Evolutionary conservation across 2,888 invertebrate species (phyloP).

Genomic region (Melanchra persicariae): DNA sequence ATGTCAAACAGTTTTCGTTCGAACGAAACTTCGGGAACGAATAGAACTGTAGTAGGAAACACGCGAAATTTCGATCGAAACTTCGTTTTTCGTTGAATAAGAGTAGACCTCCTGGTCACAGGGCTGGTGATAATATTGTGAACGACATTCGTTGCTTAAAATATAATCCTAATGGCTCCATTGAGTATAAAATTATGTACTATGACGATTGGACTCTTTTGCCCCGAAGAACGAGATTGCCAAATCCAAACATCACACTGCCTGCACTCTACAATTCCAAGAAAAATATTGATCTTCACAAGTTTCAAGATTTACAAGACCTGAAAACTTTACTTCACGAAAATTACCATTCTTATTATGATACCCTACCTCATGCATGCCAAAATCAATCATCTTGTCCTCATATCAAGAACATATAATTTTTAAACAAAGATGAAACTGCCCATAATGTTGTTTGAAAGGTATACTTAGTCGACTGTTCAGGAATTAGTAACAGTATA

Average conservation of each 20-base stretch:
- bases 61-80: too few relatives aligned
- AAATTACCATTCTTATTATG: conserved; percentile 15
- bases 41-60: too few relatives aligned
- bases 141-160: conserved; percentile 14
- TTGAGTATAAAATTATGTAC: conserved; percentile 17
- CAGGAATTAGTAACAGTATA: not conserved
- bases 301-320: conserved; percentile 21
- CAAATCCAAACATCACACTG: conserved; percentile 8
- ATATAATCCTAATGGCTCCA: conserved; percentile 19
- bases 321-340: conserved; percentile 16
- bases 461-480: too few relatives aligned
- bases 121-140: conserved; percentile 16
- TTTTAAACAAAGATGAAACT: conserved; percentile 5
- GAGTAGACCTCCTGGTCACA: conserved; percentile 12
- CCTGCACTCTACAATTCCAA: conserved; percentile 19
- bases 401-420: conserved; percentile 15
- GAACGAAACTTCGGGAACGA: too few relatives aligned
- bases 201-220: conserved; percentile 16
- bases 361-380: conserved; percentile 15
- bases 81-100: too few relatives aligned
- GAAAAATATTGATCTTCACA: conserved; percentile 14
- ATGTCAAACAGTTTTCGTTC: too few relatives aligned
- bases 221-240: conserved; percentile 19
- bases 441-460: conserved; percentile 4
- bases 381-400: conserved; percentile 18